Conservation (phyloP, 2,797 vertebrate species). For the Todus mexicanus region DNA sequence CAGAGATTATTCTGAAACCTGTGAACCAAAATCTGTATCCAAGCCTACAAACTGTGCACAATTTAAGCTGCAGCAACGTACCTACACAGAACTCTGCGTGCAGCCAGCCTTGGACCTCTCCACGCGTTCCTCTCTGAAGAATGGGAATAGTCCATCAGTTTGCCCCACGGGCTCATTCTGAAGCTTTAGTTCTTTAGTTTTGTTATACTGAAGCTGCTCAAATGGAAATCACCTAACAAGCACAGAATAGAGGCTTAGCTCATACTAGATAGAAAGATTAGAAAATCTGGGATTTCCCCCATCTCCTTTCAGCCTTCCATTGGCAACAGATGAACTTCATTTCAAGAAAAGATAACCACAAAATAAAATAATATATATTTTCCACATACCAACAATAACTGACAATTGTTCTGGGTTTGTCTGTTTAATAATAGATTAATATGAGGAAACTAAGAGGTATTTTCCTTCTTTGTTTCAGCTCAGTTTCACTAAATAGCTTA, state of each 20-base stretch:
- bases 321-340: neutral
- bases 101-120: neutral
- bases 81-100: neutral
- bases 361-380: conserved; percentile 7
- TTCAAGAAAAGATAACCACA: conserved; percentile 40
- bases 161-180: neutral
- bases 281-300: conserved; percentile 9
- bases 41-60: fast-evolving
- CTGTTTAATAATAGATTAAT: conserved; percentile 53
- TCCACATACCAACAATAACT: conserved; percentile 26
- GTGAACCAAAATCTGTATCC: neutral
- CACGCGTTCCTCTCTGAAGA: neutral
- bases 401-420: conserved; percentile 10
- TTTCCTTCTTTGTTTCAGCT: conserved; percentile 42
- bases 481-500: conserved; percentile 25
- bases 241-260: conserved; percentile 5
- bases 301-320: neutral
- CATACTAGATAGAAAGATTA: conserved; percentile 28
- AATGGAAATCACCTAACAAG: conserved; percentile 40
- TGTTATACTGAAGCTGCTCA: neutral
- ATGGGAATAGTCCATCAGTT: neutral
- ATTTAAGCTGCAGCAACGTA: neutral
- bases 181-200: neutral
- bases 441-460: conserved; percentile 30
- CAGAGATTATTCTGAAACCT: neutral